These are phyloP conservation scores for Oryzias melastigma DNA, from an alignment of 2,113 vertebrate genomes.

Conservation along the genomic window DNA sequence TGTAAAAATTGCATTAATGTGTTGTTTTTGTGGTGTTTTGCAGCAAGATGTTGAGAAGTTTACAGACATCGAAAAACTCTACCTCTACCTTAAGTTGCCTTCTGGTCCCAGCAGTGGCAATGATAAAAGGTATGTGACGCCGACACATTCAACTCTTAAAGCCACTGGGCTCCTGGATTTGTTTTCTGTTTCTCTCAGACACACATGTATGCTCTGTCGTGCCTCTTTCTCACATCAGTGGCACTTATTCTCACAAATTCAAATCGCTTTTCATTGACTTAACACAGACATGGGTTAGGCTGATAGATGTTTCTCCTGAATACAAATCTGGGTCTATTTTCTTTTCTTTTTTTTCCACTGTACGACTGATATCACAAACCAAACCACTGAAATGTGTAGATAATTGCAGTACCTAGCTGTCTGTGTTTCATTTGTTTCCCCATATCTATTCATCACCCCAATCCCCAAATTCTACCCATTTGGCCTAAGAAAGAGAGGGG, in stretches of 20 bases:
- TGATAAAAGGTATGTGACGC: slow-evolving; percentile 88
- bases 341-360: slow-evolving; percentile 32
- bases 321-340: slow-evolving; percentile 23
- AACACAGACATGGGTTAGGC: slow-evolving; percentile 25
- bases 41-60: slow-evolving; percentile 99
- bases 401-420: slow-evolving; percentile 74
- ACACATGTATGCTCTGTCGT: slow-evolving; percentile 29
- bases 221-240: slow-evolving; percentile 43
- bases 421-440: slow-evolving; percentile 80
- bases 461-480: slow-evolving; percentile 74
- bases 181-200: not conserved
- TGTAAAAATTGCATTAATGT: not conserved
- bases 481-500: slow-evolving; percentile 79
- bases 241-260: slow-evolving; percentile 42
- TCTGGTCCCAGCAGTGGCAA: slow-evolving; percentile 96
- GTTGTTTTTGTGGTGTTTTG: slow-evolving; percentile 49
- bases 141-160: not conserved
- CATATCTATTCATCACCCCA: slow-evolving; percentile 76
- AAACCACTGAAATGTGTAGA: slow-evolving; percentile 60
- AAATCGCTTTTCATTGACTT: slow-evolving; percentile 22
- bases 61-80: slow-evolving; percentile 99
- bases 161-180: not conserved
- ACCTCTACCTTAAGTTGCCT: slow-evolving; percentile 99
- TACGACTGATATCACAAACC: slow-evolving; percentile 46
- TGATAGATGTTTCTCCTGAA: not conserved